Percentiles rank a stretch among this genome's conserved stretches.
These are phyloP conservation scores for Trididemnum miniatum DNA, from an alignment of 23 tunicate species.

Conservation along the genomic window DNA sequence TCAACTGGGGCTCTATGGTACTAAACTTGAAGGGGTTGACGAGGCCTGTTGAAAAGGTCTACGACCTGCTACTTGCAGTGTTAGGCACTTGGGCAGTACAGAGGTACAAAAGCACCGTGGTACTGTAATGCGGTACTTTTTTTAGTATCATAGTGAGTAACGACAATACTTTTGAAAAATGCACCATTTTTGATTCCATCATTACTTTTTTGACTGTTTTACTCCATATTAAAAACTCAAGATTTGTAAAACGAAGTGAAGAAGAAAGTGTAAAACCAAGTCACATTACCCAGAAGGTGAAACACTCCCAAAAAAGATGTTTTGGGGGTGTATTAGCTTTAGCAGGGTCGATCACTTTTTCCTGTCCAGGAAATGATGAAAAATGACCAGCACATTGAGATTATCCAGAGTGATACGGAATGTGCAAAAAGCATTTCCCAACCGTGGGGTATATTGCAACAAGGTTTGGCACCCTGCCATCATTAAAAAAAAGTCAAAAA, in stretches of 20 bases:
- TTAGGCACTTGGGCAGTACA: too few species aligned
- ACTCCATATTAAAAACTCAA: too few species aligned
- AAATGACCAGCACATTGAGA: background rate
- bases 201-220: too few species aligned
- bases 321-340: background rate
- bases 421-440: background rate
- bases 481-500: background rate
- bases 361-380: conserved; percentile 15
- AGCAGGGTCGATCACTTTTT: background rate
- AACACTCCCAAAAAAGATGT: conserved; percentile 3
- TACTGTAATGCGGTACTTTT: too few species aligned
- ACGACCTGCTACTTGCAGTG: too few species aligned
- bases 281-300: background rate
- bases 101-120: too few species aligned
- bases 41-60: too few species aligned
- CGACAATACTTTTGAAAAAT: too few species aligned
- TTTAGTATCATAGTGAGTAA: too few species aligned
- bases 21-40: too few species aligned
- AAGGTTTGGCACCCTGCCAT: conserved; percentile 1
- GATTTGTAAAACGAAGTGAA: background rate
- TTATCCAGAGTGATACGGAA: background rate
- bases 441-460: background rate
- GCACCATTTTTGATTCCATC: too few species aligned
- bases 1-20: too few species aligned
- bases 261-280: background rate